These are phyloP conservation scores for Dendronephthya gigantea DNA, from an alignment of 64 coral and sea anemone genomes.

Conservation along the genomic window DNA sequence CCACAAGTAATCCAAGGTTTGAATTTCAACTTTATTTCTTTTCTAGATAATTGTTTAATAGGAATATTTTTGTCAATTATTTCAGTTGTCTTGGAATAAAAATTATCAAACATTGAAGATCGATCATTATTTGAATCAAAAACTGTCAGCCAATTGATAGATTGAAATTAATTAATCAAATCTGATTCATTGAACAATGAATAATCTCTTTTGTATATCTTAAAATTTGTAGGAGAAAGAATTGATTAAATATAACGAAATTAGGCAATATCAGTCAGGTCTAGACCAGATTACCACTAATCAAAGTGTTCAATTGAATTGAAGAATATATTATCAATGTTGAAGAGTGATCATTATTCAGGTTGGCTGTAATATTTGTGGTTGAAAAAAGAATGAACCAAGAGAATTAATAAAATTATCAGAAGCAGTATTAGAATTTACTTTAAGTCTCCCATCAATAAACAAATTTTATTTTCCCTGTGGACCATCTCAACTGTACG, in stretches of 20 bases:
- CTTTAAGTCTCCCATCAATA: neutral
- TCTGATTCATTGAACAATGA: neutral
- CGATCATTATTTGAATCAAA: no score
- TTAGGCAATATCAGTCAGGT: neutral
- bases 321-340: no score
- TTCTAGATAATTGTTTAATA: no score
- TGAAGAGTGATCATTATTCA: no score
- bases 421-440: neutral
- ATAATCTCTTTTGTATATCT: neutral
- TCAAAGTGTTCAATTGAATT: no score
- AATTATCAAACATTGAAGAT: no score
- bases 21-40: neutral
- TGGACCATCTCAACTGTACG: neutral
- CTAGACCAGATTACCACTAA: neutral
- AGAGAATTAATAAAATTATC: neutral
- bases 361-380: neutral
- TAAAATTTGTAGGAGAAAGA: neutral
- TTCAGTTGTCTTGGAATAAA: no score
- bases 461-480: neutral
- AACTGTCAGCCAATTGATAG: no score
- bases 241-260: neutral
- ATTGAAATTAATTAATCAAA: no score
- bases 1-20: neutral
- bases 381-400: neutral
- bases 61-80: no score